Evolutionary conservation across 2,888 invertebrate species (phyloP), one percentile per base, ranked within the genome.

Genomic region (Apodemia hepburni): DNA sequence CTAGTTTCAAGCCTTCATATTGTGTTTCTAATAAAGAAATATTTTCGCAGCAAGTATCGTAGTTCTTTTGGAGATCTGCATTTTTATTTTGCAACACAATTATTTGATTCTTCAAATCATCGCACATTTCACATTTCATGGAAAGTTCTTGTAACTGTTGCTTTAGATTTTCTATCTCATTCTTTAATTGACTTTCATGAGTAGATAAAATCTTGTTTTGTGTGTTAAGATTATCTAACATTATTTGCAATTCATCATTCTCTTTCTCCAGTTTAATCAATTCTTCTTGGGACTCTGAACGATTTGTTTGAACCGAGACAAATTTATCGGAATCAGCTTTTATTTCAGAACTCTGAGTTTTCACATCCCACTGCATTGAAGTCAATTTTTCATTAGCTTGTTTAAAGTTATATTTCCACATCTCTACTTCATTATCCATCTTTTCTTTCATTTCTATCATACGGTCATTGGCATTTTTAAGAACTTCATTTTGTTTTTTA

Each of bases 371-470:
- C 72, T 90, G 85, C 35, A 87, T 68, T 1, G 83, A 74, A 4
- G 84, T 92, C 9, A 97, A 76, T 81, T 96, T 95, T 61, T 94
- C 92, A 70, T 92, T 93, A 1, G 96, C 85, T 74, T 96, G 95
- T 70, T 94, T 93, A 71, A 95, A 95, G 75, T 95, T 93, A 64
- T 93, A 93, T 75, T 95, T 94, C 90, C 95, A 95, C 74, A 95
- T 90, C 68, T 95, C 93, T 22, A 97, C 87, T 77, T 96, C 96
- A 76, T 93, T 93, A 71, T 97, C 97, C 80, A 96, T 94, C 67
- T 95, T 94, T 76, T 97, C 96, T 82, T 97, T 97, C 83, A 95
- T 93, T 75, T 97, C 97, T 1, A 94, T 86, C 77, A 97, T 93
- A 66, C 95, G 93, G 60, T 97, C 97, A 77, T 96, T 96, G 1